Conservation (phyloP, 2,113 vertebrate species). For the Microtus ochrogaster region DNA sequence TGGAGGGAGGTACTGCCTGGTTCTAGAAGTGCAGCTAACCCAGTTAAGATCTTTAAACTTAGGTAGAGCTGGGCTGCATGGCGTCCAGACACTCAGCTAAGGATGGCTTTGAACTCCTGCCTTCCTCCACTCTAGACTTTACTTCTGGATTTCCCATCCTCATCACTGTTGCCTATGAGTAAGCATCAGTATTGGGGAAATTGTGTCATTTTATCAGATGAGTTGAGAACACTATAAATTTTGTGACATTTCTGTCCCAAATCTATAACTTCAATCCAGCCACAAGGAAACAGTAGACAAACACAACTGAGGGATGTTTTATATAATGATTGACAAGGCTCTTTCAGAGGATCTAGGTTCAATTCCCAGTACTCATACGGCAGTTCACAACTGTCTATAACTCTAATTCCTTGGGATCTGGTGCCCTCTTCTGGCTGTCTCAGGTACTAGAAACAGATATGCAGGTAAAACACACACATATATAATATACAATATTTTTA, state of each 20-base stretch:
- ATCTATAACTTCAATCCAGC: not conserved
- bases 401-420: not conserved
- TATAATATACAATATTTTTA: not conserved
- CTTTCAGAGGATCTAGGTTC: not conserved
- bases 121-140: not conserved
- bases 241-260: conserved; percentile 12
- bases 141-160: not conserved
- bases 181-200: not conserved
- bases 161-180: not conserved
- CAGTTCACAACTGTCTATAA: not conserved
- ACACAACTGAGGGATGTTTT: not conserved
- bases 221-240: not conserved
- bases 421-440: not conserved
- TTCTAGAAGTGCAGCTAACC: not conserved
- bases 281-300: not conserved
- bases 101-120: not conserved
- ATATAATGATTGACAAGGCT: not conserved
- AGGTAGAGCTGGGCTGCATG: not conserved
- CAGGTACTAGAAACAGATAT: not conserved
- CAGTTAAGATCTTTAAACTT: not conserved
- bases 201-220: not conserved
- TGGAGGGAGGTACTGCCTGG: not conserved
- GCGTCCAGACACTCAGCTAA: not conserved
- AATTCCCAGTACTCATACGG: not conserved
- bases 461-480: not conserved